A percentile compares a stretch with the other conserved stretches of the same genome.
Evolutionary conservation across 2,888 invertebrate species (phyloP).

Genomic region (Therioaphis trifolii): DNA sequence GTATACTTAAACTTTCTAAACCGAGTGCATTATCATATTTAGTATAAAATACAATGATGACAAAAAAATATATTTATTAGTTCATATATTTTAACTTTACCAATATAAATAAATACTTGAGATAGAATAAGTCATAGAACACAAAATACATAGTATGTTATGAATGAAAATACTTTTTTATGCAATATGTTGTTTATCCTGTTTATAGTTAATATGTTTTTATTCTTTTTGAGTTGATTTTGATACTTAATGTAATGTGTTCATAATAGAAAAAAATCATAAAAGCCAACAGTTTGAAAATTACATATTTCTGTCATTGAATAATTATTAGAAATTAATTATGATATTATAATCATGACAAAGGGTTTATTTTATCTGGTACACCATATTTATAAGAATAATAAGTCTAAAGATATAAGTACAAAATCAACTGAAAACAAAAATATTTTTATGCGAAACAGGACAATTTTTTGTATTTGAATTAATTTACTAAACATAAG

Average conservation of each 20-base stretch:
- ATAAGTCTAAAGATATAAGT: too few relatives aligned
- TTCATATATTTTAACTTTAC: too few relatives aligned
- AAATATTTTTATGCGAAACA: too few relatives aligned
- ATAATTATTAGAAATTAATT: neutral
- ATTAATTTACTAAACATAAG: too few relatives aligned
- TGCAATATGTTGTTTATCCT: too few relatives aligned
- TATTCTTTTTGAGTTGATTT: too few relatives aligned
- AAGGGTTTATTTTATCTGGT: neutral
- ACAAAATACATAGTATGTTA: slow-evolving; percentile 13
- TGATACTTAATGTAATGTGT: too few relatives aligned
- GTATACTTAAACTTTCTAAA: neutral
- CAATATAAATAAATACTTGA: neutral
- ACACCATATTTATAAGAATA: too few relatives aligned
- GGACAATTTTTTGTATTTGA: too few relatives aligned
- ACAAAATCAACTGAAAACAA: too few relatives aligned
- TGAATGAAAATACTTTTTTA: too few relatives aligned
- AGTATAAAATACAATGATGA: neutral
- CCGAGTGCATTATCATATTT: slow-evolving; percentile 22
- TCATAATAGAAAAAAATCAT: neutral
- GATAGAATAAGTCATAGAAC: slow-evolving; percentile 10
- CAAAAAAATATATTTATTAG: neutral
- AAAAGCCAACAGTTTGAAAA: neutral
- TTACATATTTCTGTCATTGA: neutral
- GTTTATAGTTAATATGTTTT: too few relatives aligned
- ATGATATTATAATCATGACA: neutral